Base-by-base conservation (phyloP, 1,140 invertebrate genomes). In the Rhopalosiphum padi region DNA sequence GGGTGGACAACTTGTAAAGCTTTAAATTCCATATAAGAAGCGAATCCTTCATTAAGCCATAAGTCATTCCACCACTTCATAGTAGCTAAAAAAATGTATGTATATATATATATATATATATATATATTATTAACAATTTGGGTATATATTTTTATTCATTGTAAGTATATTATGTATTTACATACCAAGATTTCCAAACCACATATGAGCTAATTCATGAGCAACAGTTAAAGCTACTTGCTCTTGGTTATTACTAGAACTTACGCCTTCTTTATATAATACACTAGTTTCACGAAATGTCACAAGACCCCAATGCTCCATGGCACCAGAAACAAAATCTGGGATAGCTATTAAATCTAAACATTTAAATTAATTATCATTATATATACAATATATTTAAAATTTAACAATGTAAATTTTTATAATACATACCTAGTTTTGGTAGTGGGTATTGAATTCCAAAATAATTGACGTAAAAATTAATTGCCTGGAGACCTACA, bases 21-120 rank as follows among this genome's bases (percentile, higher is more conserved):
- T 95, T 98, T 98, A 94, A 97, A 98, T 95, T 98, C 96, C 95
- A 99, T 97, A 95, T 97, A 99, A 9, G 96, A 97, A 21, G 98
- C 98, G 95, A 99, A 99, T 6, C 98, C 98, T 96, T 99, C 98
- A 95, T 98, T 98, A 18, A 99, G 95, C 98, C 98, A 99, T 0
- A 99, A 95, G 95, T 99, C 98, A 95, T 97, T 97, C 98, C 98
- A 99, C 98, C 98, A 99, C 94, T 97, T 96, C 96, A 98, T 97
- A 23, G 98, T 98, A 6, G 98, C 98, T 97, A 55, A 77, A 91
- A 89, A 35, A 94, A 90, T 85, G 88, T 60, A 46, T 86, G 68
- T 46, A 35, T n/a, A 8, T 77, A 41, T 48, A 87, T 3, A 41
- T 4, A 41, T 46, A 35, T n/a, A 8, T 77, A 41, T 48, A 87